These are phyloP conservation scores for Crenichthys baileyi DNA, from an alignment of 2,797 vertebrate genomes.

Conservation along the genomic window DNA sequence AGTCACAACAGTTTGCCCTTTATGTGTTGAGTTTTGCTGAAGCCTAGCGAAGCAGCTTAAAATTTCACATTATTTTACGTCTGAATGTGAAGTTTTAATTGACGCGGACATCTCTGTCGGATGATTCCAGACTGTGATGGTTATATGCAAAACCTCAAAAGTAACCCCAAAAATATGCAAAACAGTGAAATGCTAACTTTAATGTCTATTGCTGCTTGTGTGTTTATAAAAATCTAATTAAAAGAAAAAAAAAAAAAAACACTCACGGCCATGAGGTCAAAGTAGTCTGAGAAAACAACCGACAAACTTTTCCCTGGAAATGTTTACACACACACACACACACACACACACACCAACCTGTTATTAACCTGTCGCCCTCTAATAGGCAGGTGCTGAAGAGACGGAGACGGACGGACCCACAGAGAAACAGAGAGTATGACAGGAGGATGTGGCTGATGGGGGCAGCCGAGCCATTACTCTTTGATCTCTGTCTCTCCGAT, in stretches of 20 bases:
- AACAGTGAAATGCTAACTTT: neutral
- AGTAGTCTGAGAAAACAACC: constrained; percentile 43
- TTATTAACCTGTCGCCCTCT: constrained; percentile 77
- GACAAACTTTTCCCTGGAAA: constrained; percentile 49
- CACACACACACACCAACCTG: constrained; percentile 60
- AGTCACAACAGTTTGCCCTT: neutral
- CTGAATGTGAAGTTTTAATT: too few relatives aligned
- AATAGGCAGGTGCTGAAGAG: constrained; percentile 79
- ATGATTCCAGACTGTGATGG: neutral
- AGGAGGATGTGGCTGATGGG: constrained; percentile 71
- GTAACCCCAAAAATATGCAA: neutral
- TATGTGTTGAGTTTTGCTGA: neutral
- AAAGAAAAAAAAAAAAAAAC: neutral
- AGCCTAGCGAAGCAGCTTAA: neutral
- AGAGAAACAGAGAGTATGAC: constrained; percentile 58
- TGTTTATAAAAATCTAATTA: neutral
- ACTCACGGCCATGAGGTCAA: constrained; percentile 1
- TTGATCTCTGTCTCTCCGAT: constrained; percentile 48
- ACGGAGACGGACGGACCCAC: constrained; percentile 54
- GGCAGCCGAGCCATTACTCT: constrained; percentile 51
- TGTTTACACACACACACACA: constrained; percentile 28
- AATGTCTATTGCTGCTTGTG: neutral
- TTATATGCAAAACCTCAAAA: neutral
- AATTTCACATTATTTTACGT: neutral
- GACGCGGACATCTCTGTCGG: neutral